phyloP scores from a whole-genome alignment of 92 coral and sea anemone genomes.

The Pocillopora grandis region DNA sequence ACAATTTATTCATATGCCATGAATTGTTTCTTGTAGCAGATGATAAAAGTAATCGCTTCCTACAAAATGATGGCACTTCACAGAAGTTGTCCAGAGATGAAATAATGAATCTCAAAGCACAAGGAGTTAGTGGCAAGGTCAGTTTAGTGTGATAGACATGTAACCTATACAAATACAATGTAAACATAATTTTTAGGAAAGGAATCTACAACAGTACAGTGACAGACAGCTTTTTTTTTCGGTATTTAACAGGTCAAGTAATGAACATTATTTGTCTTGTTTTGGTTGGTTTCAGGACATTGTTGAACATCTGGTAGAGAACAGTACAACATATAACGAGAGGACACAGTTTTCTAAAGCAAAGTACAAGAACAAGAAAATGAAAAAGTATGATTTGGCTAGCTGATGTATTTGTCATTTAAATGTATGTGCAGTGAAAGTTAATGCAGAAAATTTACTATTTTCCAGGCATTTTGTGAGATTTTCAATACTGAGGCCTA shows the following conservation, averaged over 20 bases:
- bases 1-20: background rate
- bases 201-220: too few relatives aligned
- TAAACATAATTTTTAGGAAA: too few relatives aligned
- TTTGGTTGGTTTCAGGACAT: constrained; percentile 60
- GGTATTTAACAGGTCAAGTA: background rate
- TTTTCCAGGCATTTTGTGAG: constrained; percentile 67
- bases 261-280: background rate
- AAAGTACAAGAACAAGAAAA: constrained; percentile 90
- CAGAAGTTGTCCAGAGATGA: constrained; percentile 95
- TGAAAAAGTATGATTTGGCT: constrained; percentile 64
- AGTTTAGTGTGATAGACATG: background rate
- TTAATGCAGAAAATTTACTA: background rate
- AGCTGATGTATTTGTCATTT: background rate
- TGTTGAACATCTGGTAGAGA: constrained; percentile 90
- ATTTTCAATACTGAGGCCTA: constrained; percentile 76
- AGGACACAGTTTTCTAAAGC: constrained; percentile 98
- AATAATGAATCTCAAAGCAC: constrained; percentile 85
- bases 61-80: constrained; percentile 81
- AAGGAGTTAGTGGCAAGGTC: constrained; percentile 91
- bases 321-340: constrained; percentile 90
- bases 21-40: background rate
- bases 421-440: background rate
- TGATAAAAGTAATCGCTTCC: constrained; percentile 66
- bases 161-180: too few relatives aligned
- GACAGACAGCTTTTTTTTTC: background rate